Base-by-base conservation (phyloP, 2,113 vertebrate species). In the Phylloscopus trochilus region DNA sequence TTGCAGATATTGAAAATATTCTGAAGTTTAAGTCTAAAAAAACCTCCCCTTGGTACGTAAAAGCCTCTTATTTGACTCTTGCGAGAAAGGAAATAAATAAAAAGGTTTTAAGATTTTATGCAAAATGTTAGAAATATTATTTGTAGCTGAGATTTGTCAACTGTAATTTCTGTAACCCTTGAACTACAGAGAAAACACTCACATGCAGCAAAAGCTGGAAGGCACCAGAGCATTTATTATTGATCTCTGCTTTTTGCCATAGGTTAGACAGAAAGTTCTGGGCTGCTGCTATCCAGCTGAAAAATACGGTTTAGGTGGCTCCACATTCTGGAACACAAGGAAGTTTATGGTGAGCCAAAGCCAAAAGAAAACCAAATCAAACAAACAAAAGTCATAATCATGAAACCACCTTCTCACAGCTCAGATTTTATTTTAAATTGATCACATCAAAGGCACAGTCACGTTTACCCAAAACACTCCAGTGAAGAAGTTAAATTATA, bases 1-100 rank as follows among this genome's bases (percentile, higher is more conserved):
- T 98, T 98, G 97, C 97, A 97, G 97, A 98, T 98, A 98, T 97
- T 98, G 97, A 97, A 98, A 98, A 97, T 98, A 98, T 96, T 97
- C 98, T 93, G 67, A 98, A 97, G 95, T 97, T 97, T 95, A 96
- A 97, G 84, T 96, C 91, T 95, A 95, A 94, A 96, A 93, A 76
- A 94, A 91, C 78, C 93, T 81, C 83, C 64, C 70, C 83, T 90
- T 51, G 90, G 85, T 96, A 72, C 7, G 31, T 26, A 58, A 93
- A 88, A 89, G 84, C 72, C 84, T 96, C 91, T 96, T 93, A 88
- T 89, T 97, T 88, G 46, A 89, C 55, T 95, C 87, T 63, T 94
- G 87, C 44, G 11, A 87, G 93, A 94, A 95, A 91, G 68, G 64
- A 89, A 92, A 90, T 95, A 95, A 93, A 96, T 96, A 95, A 93